Evolutionary conservation across 2,888 invertebrate genomes (phyloP).

Genomic region (Macroteleia sp.): DNA sequence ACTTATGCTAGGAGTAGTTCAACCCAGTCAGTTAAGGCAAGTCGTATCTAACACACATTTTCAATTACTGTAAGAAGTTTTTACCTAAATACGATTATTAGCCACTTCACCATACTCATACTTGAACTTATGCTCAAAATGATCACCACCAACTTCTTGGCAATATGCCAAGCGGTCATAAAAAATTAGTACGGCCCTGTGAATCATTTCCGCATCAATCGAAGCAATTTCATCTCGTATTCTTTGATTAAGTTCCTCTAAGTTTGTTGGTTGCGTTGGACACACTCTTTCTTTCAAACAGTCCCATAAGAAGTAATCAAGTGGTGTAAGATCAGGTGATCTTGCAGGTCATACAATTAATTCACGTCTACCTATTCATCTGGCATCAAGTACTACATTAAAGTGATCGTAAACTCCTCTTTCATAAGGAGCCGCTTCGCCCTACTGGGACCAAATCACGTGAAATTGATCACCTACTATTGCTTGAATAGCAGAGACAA

Average conservation of each 20-base stretch:
- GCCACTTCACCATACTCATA: too few species aligned
- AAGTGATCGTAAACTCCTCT: too few species aligned
- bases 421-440: too few species aligned
- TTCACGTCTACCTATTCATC: slow-evolving; percentile 52
- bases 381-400: too few species aligned
- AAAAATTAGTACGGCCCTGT: not conserved
- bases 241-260: slow-evolving; percentile 15
- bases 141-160: not conserved
- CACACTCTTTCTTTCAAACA: not conserved
- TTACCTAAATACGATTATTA: slow-evolving; percentile 85
- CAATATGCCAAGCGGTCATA: not conserved
- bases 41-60: too few species aligned
- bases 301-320: slow-evolving; percentile 10
- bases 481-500: too few species aligned
- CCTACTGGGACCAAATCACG: too few species aligned
- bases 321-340: not conserved
- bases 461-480: too few species aligned
- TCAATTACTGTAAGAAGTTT: too few species aligned
- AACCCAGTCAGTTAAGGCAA: too few species aligned
- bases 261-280: slow-evolving; percentile 10
- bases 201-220: not conserved
- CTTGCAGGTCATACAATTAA: not conserved
- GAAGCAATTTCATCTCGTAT: slow-evolving; percentile 11
- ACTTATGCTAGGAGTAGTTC: too few species aligned
- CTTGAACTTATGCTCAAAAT: slow-evolving; percentile 1